A percentile compares a stretch with the other conserved stretches of the same genome.
These are phyloP conservation scores for Drosophila nebulosa DNA, from an alignment of 1,140 invertebrate species.

Conservation along the genomic window DNA sequence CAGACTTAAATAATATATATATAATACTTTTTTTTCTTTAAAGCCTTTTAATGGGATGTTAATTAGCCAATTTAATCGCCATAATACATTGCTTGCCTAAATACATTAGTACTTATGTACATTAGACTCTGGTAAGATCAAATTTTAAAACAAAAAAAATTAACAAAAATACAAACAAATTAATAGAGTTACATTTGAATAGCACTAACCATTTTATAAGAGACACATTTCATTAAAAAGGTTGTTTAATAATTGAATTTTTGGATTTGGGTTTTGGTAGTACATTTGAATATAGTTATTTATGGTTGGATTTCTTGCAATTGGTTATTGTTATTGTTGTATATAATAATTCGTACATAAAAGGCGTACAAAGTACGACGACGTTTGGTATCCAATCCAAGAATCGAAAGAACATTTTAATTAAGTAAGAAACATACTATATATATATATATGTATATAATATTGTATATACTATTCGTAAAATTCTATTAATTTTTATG, in stretches of 20 bases:
- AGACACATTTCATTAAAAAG: no score
- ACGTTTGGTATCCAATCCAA: not conserved
- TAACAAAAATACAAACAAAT: not conserved
- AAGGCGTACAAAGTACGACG: not conserved
- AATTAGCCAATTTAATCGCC: not conserved
- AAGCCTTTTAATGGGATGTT: not conserved
- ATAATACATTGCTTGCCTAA: not conserved
- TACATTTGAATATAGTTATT: not conserved
- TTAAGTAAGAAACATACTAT: not conserved
- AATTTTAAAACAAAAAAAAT: not conserved
- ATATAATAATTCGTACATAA: slow-evolving; percentile 7
- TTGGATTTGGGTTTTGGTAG: slow-evolving; percentile 20
- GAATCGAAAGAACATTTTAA: not conserved
- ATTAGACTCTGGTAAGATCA: not conserved
- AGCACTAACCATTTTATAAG: no score
- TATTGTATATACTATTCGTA: not conserved
- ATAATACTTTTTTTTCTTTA: not conserved
- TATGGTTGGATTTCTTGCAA: slow-evolving; percentile 11
- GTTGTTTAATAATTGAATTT: no score
- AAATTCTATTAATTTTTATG: not conserved
- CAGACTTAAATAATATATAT: not conserved
- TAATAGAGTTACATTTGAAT: no score
- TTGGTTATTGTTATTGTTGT: not conserved
- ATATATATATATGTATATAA: no score
- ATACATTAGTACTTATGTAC: not conserved